Percentiles rank a stretch among this genome's conserved stretches.
Conservation (phyloP, 2,797 vertebrate species). For the Bovichtus variegatus region DNA sequence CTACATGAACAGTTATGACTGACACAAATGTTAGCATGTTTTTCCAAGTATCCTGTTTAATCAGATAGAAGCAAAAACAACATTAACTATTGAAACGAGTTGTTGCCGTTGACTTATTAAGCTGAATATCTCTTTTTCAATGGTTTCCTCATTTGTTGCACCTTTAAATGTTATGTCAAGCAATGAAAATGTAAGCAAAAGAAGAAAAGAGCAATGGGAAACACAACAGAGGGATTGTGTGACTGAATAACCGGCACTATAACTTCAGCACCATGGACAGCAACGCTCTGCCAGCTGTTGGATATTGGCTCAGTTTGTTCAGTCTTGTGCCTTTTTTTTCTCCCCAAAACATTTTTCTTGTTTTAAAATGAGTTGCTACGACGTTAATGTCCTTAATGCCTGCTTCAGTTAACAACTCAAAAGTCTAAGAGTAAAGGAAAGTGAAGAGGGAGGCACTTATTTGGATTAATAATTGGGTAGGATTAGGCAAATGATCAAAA, state of each 20-base stretch:
- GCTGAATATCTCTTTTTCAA: neutral
- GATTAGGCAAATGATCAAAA: no score
- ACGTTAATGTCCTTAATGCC: no score
- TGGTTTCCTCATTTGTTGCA: neutral
- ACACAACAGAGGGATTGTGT: neutral
- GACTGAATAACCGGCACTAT: neutral
- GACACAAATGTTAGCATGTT: no score
- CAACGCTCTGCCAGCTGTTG: neutral
- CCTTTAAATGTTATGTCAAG: neutral
- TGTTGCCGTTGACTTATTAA: neutral
- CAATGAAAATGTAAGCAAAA: neutral
- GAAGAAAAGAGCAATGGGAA: neutral
- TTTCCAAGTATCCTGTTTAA: no score
- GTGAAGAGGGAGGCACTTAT: no score
- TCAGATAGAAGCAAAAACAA: neutral
- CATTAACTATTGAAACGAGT: no score
- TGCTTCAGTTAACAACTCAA: no score
- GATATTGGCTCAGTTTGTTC: neutral
- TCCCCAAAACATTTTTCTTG: no score
- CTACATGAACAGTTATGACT: neutral
- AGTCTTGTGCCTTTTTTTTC: neutral
- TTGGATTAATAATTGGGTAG: no score
- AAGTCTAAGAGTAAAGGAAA: no score
- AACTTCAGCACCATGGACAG: conserved; percentile 74
- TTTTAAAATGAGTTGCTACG: neutral